Evolutionary conservation across 2,113 vertebrate species (phyloP).

Genomic region (Zosterops borbonicus): DNA sequence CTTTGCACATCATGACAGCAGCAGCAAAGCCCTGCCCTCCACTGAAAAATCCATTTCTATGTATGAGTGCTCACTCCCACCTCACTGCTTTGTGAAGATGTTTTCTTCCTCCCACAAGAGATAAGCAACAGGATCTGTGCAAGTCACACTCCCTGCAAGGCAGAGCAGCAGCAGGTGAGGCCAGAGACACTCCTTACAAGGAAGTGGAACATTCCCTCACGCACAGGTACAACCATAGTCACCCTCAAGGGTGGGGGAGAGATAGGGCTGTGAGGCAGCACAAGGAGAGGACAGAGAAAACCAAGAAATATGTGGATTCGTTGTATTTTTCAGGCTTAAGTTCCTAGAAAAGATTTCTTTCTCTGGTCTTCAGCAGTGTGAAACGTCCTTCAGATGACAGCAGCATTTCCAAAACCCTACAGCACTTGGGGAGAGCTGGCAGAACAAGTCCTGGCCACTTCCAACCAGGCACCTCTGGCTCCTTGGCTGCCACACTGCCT

Average conservation of each 20-base stretch:
- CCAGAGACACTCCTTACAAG: not conserved
- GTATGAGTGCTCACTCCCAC: not conserved
- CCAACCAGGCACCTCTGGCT: not conserved
- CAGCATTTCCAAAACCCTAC: not conserved
- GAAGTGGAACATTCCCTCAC: not conserved
- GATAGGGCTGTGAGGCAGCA: not conserved
- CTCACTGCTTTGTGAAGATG: not conserved
- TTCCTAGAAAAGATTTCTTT: not conserved
- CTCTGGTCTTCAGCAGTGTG: not conserved
- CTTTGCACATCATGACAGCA: not conserved
- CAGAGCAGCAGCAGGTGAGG: constrained; percentile 18
- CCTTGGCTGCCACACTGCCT: rapidly evolving
- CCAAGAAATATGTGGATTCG: rapidly evolving
- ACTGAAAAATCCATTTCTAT: not conserved
- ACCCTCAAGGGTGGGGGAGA: not conserved
- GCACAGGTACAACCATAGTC: rapidly evolving
- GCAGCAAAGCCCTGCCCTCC: not conserved
- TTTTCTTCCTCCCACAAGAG: not conserved
- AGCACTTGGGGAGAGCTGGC: not conserved
- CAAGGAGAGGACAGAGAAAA: not conserved
- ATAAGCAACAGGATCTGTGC: not conserved
- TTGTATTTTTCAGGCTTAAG: not conserved
- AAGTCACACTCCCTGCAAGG: not conserved
- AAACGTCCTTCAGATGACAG: not conserved
- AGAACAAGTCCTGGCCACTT: not conserved